Percentiles rank a stretch among this genome's conserved stretches.
Conservation (phyloP, 2,888 invertebrate genomes). For the Scelioninae gen. 2 region DNA sequence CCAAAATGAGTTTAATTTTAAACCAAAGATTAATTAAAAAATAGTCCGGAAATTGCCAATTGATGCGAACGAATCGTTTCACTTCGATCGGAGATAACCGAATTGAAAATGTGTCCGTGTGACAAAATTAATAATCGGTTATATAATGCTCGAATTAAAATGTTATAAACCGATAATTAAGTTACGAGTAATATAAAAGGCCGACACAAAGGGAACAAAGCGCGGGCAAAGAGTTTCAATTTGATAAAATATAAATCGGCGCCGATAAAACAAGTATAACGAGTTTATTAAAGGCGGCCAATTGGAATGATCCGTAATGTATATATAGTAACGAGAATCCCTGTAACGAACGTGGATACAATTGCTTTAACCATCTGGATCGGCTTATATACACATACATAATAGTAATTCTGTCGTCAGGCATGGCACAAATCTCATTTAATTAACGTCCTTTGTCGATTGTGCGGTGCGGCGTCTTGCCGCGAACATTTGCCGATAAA, state of each 20-base stretch:
- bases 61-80: too few species aligned
- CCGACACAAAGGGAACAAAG: constrained; percentile 1
- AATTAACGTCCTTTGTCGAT: constrained; percentile 55
- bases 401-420: constrained; percentile 58
- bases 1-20: too few species aligned
- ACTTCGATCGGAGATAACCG: too few species aligned
- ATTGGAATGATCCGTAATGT: constrained; percentile 48
- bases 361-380: constrained; percentile 48
- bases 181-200: background rate
- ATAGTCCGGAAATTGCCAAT: too few species aligned
- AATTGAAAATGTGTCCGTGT: too few species aligned
- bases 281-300: constrained; percentile 43
- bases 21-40: too few species aligned
- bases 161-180: constrained; percentile 5
- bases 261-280: constrained; percentile 36
- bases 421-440: constrained; percentile 58
- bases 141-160: background rate
- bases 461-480: constrained; percentile 48
- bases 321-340: constrained; percentile 47
- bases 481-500: constrained; percentile 52
- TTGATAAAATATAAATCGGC: constrained; percentile 6
- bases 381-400: constrained; percentile 57
- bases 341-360: constrained; percentile 55
- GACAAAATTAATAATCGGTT: background rate
- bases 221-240: background rate